phyloP scores from a whole-genome alignment of 1,140 invertebrate genomes.

The Leptinotarsa undecemlineata region DNA sequence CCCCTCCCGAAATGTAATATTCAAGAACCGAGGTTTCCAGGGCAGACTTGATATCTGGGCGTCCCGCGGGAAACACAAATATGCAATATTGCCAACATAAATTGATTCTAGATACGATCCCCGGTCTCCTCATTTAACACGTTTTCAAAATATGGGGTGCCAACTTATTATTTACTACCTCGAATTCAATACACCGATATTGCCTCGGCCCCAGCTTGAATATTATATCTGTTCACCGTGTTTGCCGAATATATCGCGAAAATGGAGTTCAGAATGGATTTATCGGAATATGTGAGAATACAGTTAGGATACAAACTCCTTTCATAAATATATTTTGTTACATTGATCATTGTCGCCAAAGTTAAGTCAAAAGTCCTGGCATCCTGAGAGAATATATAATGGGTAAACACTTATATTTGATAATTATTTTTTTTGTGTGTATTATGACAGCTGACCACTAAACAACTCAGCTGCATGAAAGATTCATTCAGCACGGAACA shows the following conservation, averaged over 20 bases:
- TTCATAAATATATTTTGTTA: no score
- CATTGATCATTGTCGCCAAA: no score
- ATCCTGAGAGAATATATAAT: no score
- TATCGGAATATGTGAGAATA: background rate
- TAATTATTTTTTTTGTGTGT: no score
- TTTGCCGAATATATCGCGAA: background rate
- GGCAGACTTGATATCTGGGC: conserved; percentile 44
- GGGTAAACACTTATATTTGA: no score
- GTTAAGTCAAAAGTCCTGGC: no score
- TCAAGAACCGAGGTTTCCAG: conserved; percentile 38
- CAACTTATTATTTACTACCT: conserved; percentile 48
- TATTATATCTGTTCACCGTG: conserved; percentile 21
- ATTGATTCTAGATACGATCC: conserved; percentile 54
- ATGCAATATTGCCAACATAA: conserved; percentile 55
- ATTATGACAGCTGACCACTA: no score
- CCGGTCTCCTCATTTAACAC: conserved; percentile 52
- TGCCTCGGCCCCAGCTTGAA: conserved; percentile 26
- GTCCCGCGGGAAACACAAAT: conserved; percentile 54
- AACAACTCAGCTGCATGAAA: no score
- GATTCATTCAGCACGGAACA: no score
- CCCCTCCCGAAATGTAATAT: conserved; percentile 42
- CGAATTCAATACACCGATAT: conserved; percentile 36
- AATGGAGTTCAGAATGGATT: background rate
- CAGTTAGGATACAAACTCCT: no score
- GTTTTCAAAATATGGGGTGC: conserved; percentile 52